Conservation (phyloP, 2,113 vertebrate species). For the Oncorhynchus clarkii region DNA sequence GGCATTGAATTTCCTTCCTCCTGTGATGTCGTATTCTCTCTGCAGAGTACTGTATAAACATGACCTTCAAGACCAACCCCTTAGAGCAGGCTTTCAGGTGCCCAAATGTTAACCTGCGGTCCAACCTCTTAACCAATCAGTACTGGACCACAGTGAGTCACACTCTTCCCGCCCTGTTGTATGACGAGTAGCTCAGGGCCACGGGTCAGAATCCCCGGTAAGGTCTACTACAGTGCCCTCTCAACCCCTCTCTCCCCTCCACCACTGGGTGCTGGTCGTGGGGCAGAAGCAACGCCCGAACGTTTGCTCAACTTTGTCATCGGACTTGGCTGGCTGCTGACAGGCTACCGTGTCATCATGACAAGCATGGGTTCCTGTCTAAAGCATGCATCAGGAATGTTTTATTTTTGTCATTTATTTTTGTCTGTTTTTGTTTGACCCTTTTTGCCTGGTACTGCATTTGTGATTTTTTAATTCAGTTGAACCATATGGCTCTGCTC, state of each 20-base stretch:
- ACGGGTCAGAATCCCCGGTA: slow-evolving; percentile 88
- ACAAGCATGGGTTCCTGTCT: slow-evolving; percentile 34
- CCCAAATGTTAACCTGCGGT: slow-evolving; percentile 77
- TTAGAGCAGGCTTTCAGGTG: slow-evolving; percentile 84
- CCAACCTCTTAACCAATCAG: slow-evolving; percentile 78
- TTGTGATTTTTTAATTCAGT: neutral
- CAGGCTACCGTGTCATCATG: slow-evolving; percentile 3
- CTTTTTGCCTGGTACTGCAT: neutral
- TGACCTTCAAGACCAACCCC: slow-evolving; percentile 81
- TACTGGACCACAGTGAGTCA: slow-evolving; percentile 79
- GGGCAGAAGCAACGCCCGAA: slow-evolving; percentile 56
- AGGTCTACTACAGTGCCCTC: slow-evolving; percentile 72
- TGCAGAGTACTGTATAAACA: slow-evolving; percentile 81
- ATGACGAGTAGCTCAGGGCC: slow-evolving; percentile 84
- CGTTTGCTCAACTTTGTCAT: slow-evolving; percentile 64
- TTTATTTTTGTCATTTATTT: neutral
- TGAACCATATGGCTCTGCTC: neutral
- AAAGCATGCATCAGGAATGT: slow-evolving; percentile 27
- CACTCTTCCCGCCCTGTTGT: slow-evolving; percentile 80
- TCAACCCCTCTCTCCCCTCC: slow-evolving; percentile 7
- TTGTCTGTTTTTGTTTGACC: neutral
- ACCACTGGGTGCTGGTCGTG: slow-evolving; percentile 52
- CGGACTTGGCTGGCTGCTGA: slow-evolving; percentile 46
- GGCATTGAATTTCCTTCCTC: neutral
- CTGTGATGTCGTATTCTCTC: slow-evolving; percentile 73